phyloP scores from a whole-genome alignment of 2,888 invertebrate genomes.

The Antitype chi region DNA sequence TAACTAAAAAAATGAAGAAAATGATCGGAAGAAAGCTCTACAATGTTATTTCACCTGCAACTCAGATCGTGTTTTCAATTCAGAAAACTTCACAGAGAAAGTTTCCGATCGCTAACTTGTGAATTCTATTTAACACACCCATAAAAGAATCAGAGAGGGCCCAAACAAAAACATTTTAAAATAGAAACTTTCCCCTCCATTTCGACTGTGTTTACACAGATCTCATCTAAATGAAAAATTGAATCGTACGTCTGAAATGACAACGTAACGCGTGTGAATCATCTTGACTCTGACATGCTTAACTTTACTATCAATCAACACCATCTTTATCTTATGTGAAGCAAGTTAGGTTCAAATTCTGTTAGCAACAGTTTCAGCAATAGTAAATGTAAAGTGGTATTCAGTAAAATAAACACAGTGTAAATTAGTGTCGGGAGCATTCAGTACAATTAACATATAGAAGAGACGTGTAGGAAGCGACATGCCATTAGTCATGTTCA shows the following conservation, averaged over 20 bases:
- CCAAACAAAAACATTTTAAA: constrained; percentile 76
- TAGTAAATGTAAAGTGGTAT: constrained; percentile 67
- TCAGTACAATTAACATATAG: constrained; percentile 87
- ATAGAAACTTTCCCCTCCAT: constrained; percentile 79
- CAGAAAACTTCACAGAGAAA: constrained; percentile 70
- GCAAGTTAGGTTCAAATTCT: constrained; percentile 24
- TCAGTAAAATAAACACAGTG: constrained; percentile 85
- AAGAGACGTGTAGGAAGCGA: constrained; percentile 77
- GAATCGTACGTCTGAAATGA: constrained; percentile 86
- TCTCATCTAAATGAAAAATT: constrained; percentile 86
- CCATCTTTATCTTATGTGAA: background rate
- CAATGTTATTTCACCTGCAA: constrained; percentile 59
- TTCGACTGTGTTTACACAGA: constrained; percentile 81
- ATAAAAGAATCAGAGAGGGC: constrained; percentile 68
- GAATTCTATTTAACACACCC: constrained; percentile 76
- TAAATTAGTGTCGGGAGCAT: constrained; percentile 86
- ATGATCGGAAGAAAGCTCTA: constrained; percentile 1
- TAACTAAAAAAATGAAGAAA: constrained; percentile 10
- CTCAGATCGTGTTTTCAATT: constrained; percentile 76
- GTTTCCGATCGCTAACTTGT: constrained; percentile 74
- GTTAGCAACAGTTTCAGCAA: constrained; percentile 27
- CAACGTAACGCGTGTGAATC: constrained; percentile 83
- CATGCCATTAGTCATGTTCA: constrained; percentile 88
- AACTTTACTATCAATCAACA: background rate
- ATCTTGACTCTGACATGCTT: constrained; percentile 67